Base-by-base conservation (phyloP, 2,888 invertebrate species). In the Thumatha senex region DNA sequence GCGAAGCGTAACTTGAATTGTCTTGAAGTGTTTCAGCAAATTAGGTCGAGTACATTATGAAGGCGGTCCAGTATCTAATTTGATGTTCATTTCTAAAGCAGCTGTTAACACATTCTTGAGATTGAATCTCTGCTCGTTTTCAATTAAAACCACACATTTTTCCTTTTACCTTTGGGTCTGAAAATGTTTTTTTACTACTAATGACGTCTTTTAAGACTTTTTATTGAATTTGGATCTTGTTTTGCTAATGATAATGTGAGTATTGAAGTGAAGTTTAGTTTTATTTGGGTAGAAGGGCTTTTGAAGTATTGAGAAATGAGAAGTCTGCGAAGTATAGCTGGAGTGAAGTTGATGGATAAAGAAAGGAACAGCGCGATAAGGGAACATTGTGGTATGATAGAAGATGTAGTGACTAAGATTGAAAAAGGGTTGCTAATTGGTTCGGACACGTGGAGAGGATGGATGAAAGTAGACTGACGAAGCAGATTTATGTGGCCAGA, bases 1-100 rank as follows among this genome's bases (percentile, higher is more conserved):
- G 4, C 33, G 24, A 45, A 30, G 40, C 45, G 40, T 51, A 46
- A 31, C 40, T 41, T 41, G 14, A 51, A 38, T 36, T 46, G 41
- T 15, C 40, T 18, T 30, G n/a, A 30, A n/a, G 29, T 15, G 12
- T 18, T 43, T 18, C 15, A 41, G 24, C 33, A 24, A 42, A 33
- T 38, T 41, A 45, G 36, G 8, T n/a, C 40, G 9, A 41, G 41
- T 30, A 14, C 40, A 44, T 40, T 34, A 15, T 38, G 13, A 31
- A 24, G 15, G n/a, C 29, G n/a, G 34, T 13, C 11, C 4, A 13
- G 33, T 24, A 24, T 5, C 18, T 47, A 40, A 47, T 47, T 46
- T 47, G 47, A 47, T 40, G 40, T 40, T 29, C 34, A 40, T 33
- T 47, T 47, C 24, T 15, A 7, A 47, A 40, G 29, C 12, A 12